Evolutionary conservation across 1,140 invertebrate species (phyloP), one percentile per base, ranked within the genome.

Genomic region (Stratiolaelaps scimitus): DNA sequence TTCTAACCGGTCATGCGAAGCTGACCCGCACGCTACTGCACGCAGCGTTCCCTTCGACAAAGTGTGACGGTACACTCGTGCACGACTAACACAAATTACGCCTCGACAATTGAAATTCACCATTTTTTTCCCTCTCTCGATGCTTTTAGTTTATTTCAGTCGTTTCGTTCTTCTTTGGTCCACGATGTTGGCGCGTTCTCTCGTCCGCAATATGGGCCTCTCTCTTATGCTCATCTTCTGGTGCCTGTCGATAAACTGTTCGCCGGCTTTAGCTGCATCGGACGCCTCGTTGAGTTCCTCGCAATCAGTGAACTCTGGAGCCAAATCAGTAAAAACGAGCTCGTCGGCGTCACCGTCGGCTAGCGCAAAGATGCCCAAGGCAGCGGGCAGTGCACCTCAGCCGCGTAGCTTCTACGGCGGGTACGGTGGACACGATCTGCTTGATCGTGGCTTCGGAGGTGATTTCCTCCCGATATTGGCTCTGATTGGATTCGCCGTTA

Each of bases 351-450:
- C 17, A 17, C 53, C 53, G 17, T 13, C 53, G 26, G 26, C 53
- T 26, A 4, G 15, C 15, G 4, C 23, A 15, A 60, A 60, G 34
- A 19, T 23, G 26, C 23, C 53, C 17, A 60, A 60, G 34, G 23
- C 53, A n/a, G 53, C 53, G 13, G 53, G 53, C 15, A 60, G 15
- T 34, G 53, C 53, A 1, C 53, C 53, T 60, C 53, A 60, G 23
- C 53, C 53, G 17, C 53, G 53, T 6, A 60, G 53, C 23, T 60
- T 60, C 23, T 60, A 60, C 53, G 53, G 53, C 23, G 53, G 53
- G 15, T 60, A 60, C 23, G 53, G 53, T 60, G 53, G 53, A 2
- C 53, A 60, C 23, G 53, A 60, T 10, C 23, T 60, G 15, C 15
- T 60, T 23, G 53, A 60, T 26, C 53, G 53, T 23, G 53, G 53